Evolutionary conservation across 2,113 vertebrate species (phyloP), one percentile per base, ranked within the genome.

Genomic region (Varanus komodoensis): DNA sequence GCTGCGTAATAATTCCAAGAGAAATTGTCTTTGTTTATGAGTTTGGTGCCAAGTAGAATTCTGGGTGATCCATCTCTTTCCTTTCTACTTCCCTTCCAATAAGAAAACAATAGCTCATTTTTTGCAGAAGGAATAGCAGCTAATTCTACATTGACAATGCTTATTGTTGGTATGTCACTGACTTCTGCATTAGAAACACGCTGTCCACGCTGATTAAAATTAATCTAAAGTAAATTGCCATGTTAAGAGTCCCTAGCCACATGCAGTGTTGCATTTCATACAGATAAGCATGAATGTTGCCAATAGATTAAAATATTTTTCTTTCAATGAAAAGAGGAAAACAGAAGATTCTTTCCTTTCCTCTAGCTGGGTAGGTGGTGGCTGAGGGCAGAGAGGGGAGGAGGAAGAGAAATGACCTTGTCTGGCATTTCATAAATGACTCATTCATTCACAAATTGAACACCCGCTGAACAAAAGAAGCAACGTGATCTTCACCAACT

Each of bases 171-270:
- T 17, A n/a, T 0, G 1, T 2, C 5, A 4, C 68, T 69, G 83
- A 91, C 50, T 77, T 77, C 82, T 94, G 83, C 23, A 21, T 87
- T 0, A 0, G 74, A 52, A 54, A 68, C 84, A 86, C 75, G 86
- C 82, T 61, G 32, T 32, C 86, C 74, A 68, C 6, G 54, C 79
- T 54, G 50, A 32, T 93, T 90, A 75, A 88, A 82, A 3, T 87
- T 90, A 86, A 90, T 68, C 52, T 25, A 77, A 61, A 67, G 0
- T 81, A 77, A 82, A 93, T 90, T 0, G 29, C 50, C 78, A 90
- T 86, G 27, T 88, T 90, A 89, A 89, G 67, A 88, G 32, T 77
- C 87, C 34, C 77, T 50, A 85, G 77, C 48, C 81, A 86, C 25
- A 87, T 34, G 8, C 44, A 32, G 15, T 29, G 75, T 77, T 92